phyloP scores from a whole-genome alignment of 2,888 invertebrate genomes.

The Caenorhabditis doughertyi region DNA sequence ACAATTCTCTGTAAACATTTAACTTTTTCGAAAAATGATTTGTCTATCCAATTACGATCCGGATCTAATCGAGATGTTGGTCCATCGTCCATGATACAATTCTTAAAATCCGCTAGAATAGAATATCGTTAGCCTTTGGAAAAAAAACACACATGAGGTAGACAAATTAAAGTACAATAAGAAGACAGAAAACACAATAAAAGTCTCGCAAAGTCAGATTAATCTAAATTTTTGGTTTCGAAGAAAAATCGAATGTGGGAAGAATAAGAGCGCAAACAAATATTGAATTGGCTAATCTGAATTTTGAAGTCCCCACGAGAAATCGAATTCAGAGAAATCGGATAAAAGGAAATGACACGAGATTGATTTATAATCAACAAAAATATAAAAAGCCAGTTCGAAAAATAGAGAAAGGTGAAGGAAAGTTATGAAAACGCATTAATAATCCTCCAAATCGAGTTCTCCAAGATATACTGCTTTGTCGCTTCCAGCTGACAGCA shows the following conservation, averaged over 20 bases:
- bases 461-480: conserved; percentile 96
- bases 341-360: not conserved
- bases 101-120: no score
- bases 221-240: not conserved
- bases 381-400: not conserved
- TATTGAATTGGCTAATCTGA: no score
- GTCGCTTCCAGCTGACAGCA: conserved; percentile 95
- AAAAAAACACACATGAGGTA: not conserved
- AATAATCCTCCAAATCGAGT: conserved; percentile 85
- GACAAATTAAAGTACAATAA: conserved; percentile 3
- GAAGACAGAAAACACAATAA: not conserved
- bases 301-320: not conserved
- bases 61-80: not conserved
- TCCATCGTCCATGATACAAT: no score
- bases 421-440: not conserved
- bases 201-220: not conserved
- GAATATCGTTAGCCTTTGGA: no score
- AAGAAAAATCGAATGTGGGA: not conserved
- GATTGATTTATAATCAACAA: not conserved
- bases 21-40: not conserved
- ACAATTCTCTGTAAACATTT: not conserved
- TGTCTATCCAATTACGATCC: not conserved
- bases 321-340: not conserved
- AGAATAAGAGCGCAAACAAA: not conserved
- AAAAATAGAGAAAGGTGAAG: not conserved